These are phyloP conservation scores for Hypsopygia costalis DNA, from an alignment of 2,888 invertebrate genomes.

Conservation along the genomic window DNA sequence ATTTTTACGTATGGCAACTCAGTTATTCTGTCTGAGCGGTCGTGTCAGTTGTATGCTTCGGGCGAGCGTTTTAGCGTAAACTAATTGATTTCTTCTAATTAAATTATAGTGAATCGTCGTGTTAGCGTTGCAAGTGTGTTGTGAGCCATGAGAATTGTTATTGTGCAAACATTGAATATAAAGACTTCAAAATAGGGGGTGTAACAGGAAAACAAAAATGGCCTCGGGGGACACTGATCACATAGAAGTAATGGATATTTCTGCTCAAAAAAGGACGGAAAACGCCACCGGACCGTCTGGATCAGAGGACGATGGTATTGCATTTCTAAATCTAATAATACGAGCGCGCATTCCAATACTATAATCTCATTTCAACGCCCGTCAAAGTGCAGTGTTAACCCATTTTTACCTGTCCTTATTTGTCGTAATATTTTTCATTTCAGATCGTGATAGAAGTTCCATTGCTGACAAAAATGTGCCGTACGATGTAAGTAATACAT, in stretches of 20 bases:
- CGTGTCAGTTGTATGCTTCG: constrained; percentile 72
- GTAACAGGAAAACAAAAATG: constrained; percentile 81
- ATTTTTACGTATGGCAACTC: constrained; percentile 46
- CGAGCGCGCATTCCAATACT: constrained; percentile 34
- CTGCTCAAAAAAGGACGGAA: constrained; percentile 81
- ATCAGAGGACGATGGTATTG: constrained; percentile 81
- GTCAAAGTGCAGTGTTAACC: constrained; percentile 18
- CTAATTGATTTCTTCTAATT: constrained; percentile 77
- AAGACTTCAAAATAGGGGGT: constrained; percentile 71
- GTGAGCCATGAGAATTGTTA: constrained; percentile 69
- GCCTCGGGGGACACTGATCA: constrained; percentile 92
- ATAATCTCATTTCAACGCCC: constrained; percentile 40
- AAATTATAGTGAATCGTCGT: constrained; percentile 74
- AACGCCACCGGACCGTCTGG: constrained; percentile 80
- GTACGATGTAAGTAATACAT: constrained; percentile 80
- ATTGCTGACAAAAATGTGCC: constrained; percentile 81
- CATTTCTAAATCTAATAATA: constrained; percentile 54
- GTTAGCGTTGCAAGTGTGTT: constrained; percentile 64
- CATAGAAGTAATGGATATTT: constrained; percentile 87
- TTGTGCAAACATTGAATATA: constrained; percentile 51
- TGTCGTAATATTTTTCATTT: constrained; percentile 51
- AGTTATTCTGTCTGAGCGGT: constrained; percentile 61
- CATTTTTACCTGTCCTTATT: constrained; percentile 31
- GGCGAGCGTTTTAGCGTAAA: constrained; percentile 72
- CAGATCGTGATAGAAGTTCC: constrained; percentile 82